A percentile compares a stretch with the other conserved stretches of the same genome.
These are phyloP conservation scores for Arctia plantaginis DNA, from an alignment of 2,888 invertebrate genomes.

Conservation along the genomic window DNA sequence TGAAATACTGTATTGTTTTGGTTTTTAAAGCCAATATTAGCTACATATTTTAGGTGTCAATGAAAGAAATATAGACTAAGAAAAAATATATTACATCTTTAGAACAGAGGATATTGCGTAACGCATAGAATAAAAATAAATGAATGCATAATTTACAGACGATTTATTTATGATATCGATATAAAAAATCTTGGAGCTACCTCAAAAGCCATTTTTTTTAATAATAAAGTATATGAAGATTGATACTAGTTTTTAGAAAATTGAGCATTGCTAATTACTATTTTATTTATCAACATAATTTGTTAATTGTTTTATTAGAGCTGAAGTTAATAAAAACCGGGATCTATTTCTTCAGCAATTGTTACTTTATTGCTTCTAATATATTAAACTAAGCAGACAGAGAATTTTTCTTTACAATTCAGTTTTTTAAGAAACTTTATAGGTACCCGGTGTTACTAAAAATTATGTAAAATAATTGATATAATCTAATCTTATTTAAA, in stretches of 20 bases:
- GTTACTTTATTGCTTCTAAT: no score
- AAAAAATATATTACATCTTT: background rate
- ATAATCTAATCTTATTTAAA: background rate
- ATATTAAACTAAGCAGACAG: no score
- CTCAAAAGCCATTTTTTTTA: constrained; percentile 21
- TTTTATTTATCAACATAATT: no score
- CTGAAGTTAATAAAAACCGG: no score
- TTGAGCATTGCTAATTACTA: background rate
- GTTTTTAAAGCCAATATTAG: background rate
- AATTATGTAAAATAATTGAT: no score
- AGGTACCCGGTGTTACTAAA: no score
- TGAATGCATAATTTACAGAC: background rate
- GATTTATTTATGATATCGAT: background rate
- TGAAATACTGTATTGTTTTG: constrained; percentile 28
- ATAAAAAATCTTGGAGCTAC: constrained; percentile 8
- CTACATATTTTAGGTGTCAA: background rate
- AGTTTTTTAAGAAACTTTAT: no score
- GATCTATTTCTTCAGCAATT: no score
- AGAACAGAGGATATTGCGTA: background rate
- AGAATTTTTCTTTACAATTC: no score
- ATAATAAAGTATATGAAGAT: constrained; percentile 13
- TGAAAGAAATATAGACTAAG: background rate
- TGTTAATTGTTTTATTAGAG: no score
- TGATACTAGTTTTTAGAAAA: constrained; percentile 21
- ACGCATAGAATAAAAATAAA: background rate